Evolutionary conservation across 2,113 vertebrate species (phyloP).

Genomic region (Gymnorhina tibicen): DNA sequence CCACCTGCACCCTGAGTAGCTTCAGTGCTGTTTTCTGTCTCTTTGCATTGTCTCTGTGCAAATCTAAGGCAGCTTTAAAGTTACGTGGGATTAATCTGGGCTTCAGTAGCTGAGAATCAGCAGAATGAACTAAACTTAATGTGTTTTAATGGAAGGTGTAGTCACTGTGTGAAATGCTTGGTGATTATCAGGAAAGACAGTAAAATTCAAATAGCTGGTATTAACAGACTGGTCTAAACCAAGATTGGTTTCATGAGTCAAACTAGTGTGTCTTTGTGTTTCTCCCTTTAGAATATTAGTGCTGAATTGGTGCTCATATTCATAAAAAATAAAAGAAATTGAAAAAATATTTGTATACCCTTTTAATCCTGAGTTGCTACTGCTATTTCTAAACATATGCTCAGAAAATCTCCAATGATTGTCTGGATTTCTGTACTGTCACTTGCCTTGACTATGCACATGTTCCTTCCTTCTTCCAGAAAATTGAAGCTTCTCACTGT

Average conservation of each 20-base stretch:
- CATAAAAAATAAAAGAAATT: neutral
- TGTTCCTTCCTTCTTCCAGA: neutral
- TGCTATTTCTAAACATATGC: neutral
- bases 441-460: neutral
- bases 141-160: neutral
- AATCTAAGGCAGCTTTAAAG: neutral
- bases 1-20: neutral
- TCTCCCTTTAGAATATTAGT: neutral
- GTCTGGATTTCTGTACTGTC: neutral
- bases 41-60: neutral
- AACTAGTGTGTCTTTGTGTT: neutral
- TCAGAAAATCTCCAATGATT: neutral
- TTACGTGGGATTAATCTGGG: neutral
- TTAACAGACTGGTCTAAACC: neutral
- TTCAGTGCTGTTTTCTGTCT: neutral
- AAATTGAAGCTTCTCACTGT: neutral
- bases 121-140: neutral
- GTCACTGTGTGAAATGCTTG: neutral
- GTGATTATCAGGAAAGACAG: neutral
- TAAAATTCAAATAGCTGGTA: neutral
- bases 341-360: accelerated
- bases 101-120: neutral
- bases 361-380: neutral
- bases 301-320: neutral
- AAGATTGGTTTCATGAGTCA: neutral